Base-by-base conservation (phyloP, 2,797 vertebrate species). In the Enoplosus armatus region DNA sequence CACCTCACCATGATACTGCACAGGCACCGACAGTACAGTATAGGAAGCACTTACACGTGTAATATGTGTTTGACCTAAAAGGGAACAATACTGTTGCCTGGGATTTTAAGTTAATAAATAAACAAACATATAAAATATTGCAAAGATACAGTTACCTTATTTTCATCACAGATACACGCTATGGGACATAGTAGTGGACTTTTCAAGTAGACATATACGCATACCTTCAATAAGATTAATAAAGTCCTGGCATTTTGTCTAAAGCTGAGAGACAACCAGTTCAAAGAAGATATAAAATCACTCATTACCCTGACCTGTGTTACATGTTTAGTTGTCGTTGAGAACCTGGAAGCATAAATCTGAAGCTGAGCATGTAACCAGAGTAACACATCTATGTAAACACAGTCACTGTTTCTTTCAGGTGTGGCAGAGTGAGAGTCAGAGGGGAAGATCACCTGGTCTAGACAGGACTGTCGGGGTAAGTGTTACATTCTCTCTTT, bases 391-490 rank as follows among this genome's bases (percentile, higher is more conserved):
- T 47, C 37, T 47, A 71, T 77, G 55, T 77, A 64, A 86, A 83
- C 62, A 47, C 12, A 59, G 51, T 66, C 48, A 62, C 41, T 86
- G 39, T 84, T 77, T 83, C 71, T 77, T 75, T 76, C 77, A 92
- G 78, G 77, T 86, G 79, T 67, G 75, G 51, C 58, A 65, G 29
- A 56, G 39, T 26, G 48, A 80, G 76, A 64, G 39, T 83, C 76
- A 72, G 76, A 35, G 50, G 70, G 56, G 29, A 68, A 43, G 45
- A 54, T 83, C 71, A 68, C 35, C 62, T 61, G 61, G 82, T 88
- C 82, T 84, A 85, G 79, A 87, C 78, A 72, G 43, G 64, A 79
- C 74, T 75, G 69, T 84, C 72, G 39, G 74, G 60, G 75, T 81
- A 55, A 85, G 80, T 76, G 70, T 87, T 76, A 65, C 76, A 54